phyloP scores from a whole-genome alignment of 2,888 invertebrate species.

The Tubiluchus corallicola region DNA sequence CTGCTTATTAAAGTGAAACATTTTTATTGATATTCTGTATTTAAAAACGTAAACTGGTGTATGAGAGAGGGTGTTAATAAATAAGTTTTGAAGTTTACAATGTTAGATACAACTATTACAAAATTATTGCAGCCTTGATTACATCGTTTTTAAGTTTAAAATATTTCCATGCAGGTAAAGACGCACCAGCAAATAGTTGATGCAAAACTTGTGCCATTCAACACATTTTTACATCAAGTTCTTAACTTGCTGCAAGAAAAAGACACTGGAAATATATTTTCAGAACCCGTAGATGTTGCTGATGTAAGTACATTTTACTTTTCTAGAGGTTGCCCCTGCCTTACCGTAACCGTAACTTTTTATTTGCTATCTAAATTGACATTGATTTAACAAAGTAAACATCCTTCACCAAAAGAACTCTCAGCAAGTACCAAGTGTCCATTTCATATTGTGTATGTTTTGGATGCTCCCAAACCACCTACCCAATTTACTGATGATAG shows the following conservation, averaged over 20 bases:
- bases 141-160: too few relatives aligned
- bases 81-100: too few relatives aligned
- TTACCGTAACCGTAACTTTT: not conserved
- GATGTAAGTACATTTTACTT: too few relatives aligned
- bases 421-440: not conserved
- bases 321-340: not conserved
- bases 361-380: not conserved
- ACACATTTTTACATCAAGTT: slow-evolving; percentile 53
- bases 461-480: too few relatives aligned
- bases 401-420: slow-evolving; percentile 11
- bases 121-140: too few relatives aligned
- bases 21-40: too few relatives aligned
- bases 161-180: slow-evolving; percentile 25
- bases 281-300: slow-evolving; percentile 66
- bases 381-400: slow-evolving; percentile 17
- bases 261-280: slow-evolving; percentile 71
- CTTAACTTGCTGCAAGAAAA: slow-evolving; percentile 53
- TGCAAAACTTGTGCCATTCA: slow-evolving; percentile 59
- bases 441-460: too few relatives aligned
- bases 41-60: too few relatives aligned
- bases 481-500: too few relatives aligned
- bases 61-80: too few relatives aligned
- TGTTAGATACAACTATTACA: too few relatives aligned
- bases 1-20: too few relatives aligned
- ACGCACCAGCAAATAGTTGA: slow-evolving; percentile 50